Conservation (phyloP, 2,113 vertebrate genomes). For the Siniperca chuatsi region DNA sequence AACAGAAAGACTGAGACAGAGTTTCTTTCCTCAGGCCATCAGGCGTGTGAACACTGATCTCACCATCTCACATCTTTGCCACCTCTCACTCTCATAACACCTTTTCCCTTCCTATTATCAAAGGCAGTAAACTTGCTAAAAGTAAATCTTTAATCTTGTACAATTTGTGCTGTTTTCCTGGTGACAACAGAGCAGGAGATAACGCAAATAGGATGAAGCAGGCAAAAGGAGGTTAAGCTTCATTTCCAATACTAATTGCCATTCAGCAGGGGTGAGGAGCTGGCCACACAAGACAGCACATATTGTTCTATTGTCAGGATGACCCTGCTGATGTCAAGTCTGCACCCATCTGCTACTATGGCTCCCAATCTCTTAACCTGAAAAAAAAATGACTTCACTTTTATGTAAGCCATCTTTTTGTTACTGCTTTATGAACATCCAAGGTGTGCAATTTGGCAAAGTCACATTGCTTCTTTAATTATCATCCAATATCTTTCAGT, state of each 20-base stretch:
- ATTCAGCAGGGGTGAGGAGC: slow-evolving; percentile 56
- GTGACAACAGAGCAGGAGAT: slow-evolving; percentile 21
- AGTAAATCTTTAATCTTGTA: neutral
- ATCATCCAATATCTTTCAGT: neutral
- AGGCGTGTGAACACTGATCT: too few species aligned
- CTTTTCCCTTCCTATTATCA: neutral
- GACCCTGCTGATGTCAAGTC: slow-evolving; percentile 60
- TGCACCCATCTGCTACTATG: slow-evolving; percentile 53
- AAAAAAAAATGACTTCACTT: neutral
- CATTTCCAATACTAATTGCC: slow-evolving; percentile 61
- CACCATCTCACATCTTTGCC: neutral
- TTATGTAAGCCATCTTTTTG: neutral
- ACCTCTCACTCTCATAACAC: neutral
- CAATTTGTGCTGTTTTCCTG: slow-evolving; percentile 27
- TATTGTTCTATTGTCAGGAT: slow-evolving; percentile 48
- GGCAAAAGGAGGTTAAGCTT: slow-evolving; percentile 50
- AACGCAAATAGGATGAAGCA: slow-evolving; percentile 26
- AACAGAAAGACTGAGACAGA: too few species aligned
- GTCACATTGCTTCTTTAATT: neutral
- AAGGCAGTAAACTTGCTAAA: neutral
- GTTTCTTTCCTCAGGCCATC: too few species aligned
- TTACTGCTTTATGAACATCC: neutral
- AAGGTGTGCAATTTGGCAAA: neutral
- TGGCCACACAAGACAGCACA: slow-evolving; percentile 42
- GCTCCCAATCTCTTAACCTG: slow-evolving; percentile 8